These are phyloP conservation scores for Panulirus ornatus DNA, from an alignment of 1,140 invertebrate species.

Conservation along the genomic window DNA sequence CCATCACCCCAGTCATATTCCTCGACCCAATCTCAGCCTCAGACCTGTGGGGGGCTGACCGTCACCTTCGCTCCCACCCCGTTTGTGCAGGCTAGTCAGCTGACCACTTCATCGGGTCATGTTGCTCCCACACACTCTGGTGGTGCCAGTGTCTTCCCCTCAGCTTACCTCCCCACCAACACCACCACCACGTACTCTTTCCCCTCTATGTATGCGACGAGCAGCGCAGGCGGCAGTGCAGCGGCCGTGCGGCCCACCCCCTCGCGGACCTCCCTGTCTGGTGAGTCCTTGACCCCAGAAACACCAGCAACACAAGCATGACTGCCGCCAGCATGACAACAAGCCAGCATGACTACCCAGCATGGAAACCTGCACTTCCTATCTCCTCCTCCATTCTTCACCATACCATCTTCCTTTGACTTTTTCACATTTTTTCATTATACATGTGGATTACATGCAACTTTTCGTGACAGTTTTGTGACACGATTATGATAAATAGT, in stretches of 20 bases:
- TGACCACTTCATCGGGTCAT: slow-evolving; percentile 53
- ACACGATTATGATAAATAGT: slow-evolving; percentile 1
- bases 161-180: slow-evolving; percentile 63
- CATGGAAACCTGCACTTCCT: slow-evolving; percentile 17
- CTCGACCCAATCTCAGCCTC: slow-evolving; percentile 40
- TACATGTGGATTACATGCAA: not conserved
- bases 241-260: slow-evolving; percentile 78
- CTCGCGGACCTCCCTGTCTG: slow-evolving; percentile 74
- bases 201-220: slow-evolving; percentile 57
- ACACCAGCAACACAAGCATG: slow-evolving; percentile 41
- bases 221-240: slow-evolving; percentile 32
- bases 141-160: slow-evolving; percentile 53
- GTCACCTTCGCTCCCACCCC: slow-evolving; percentile 66
- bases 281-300: slow-evolving; percentile 58
- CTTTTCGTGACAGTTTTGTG: slow-evolving; percentile 26
- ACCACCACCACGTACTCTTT: slow-evolving; percentile 58
- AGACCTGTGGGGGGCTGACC: slow-evolving; percentile 47
- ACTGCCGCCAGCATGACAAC: slow-evolving; percentile 25
- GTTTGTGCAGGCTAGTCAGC: slow-evolving; percentile 65
- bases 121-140: slow-evolving; percentile 60
- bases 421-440: slow-evolving; percentile 13
- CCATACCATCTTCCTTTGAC: not conserved
- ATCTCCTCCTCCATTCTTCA: slow-evolving; percentile 22
- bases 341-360: slow-evolving; percentile 40
- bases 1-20: slow-evolving; percentile 57